These are phyloP conservation scores for Eupeodes corollae DNA, from an alignment of 1,140 invertebrate species.

Conservation along the genomic window DNA sequence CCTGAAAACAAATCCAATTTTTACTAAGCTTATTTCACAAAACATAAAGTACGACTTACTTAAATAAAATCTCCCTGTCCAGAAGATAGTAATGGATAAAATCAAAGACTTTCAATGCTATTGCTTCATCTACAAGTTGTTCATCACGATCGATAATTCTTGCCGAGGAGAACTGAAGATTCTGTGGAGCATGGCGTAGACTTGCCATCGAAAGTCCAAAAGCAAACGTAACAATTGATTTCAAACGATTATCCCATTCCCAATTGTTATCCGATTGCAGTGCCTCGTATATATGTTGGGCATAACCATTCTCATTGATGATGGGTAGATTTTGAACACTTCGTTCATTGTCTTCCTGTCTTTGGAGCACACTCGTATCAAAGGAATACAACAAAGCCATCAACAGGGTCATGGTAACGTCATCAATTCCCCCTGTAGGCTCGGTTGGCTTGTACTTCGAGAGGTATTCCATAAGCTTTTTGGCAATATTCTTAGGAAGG, in stretches of 20 bases:
- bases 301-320: slow-evolving; percentile 53
- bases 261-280: slow-evolving; percentile 39
- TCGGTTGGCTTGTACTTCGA: slow-evolving; percentile 42
- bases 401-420: slow-evolving; percentile 62
- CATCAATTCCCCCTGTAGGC: slow-evolving; percentile 51
- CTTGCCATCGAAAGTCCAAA: slow-evolving; percentile 71
- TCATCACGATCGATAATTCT: slow-evolving; percentile 62
- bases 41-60: slow-evolving; percentile 42
- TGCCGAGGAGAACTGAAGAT: slow-evolving; percentile 16
- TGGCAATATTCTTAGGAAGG: slow-evolving; percentile 49
- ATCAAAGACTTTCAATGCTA: slow-evolving; percentile 70
- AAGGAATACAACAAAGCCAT: slow-evolving; percentile 76
- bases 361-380: slow-evolving; percentile 68
- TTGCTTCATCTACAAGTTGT: slow-evolving; percentile 57
- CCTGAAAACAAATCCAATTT: slow-evolving; percentile 7
- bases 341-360: slow-evolving; percentile 51
- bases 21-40: neutral
- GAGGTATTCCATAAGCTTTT: slow-evolving; percentile 35
- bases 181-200: slow-evolving; percentile 42
- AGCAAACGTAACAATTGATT: slow-evolving; percentile 64
- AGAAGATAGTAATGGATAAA: slow-evolving; percentile 63
- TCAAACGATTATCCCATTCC: slow-evolving; percentile 55
- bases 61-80: slow-evolving; percentile 54
- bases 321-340: slow-evolving; percentile 61
- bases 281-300: slow-evolving; percentile 46